Conservation (phyloP, 2,113 vertebrate species). For the Prietella phreatophila region DNA sequence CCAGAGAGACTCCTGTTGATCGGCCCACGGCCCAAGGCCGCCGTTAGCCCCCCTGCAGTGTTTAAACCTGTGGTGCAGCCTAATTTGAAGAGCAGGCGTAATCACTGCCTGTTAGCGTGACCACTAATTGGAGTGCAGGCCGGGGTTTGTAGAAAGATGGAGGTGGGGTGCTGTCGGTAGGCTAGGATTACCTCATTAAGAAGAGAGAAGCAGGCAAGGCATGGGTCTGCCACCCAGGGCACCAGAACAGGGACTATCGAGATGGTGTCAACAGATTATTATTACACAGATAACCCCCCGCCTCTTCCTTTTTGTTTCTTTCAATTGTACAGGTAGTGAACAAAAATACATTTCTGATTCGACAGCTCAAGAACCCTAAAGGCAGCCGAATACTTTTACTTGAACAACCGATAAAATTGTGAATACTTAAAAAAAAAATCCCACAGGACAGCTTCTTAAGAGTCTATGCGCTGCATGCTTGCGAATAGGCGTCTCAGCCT, state of each 20-base stretch:
- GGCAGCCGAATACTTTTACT: not conserved
- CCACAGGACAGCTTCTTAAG: not conserved
- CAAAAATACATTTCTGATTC: not conserved
- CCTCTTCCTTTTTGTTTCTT: not conserved
- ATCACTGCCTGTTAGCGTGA: constrained; percentile 53
- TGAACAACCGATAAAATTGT: not conserved
- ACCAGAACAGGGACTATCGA: not conserved
- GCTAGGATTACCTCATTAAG: constrained; percentile 41
- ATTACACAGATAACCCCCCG: not conserved
- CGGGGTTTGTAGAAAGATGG: constrained; percentile 43
- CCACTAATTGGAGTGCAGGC: constrained; percentile 57
- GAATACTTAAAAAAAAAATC: not conserved
- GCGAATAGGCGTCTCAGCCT: not conserved
- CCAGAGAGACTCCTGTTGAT: constrained; percentile 44
- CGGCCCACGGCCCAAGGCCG: constrained; percentile 40
- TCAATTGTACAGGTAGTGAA: not conserved
- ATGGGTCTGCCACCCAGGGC: constrained; percentile 46
- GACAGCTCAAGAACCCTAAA: not conserved
- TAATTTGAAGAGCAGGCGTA: constrained; percentile 57
- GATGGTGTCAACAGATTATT: constrained; percentile 18
- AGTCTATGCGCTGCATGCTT: not conserved
- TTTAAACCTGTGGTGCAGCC: constrained; percentile 54
- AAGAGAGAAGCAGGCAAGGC: constrained; percentile 18
- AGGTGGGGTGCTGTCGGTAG: constrained; percentile 48
- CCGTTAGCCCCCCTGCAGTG: constrained; percentile 46